Base-by-base conservation (phyloP, 2,113 vertebrate species). In the Channa maculata region DNA sequence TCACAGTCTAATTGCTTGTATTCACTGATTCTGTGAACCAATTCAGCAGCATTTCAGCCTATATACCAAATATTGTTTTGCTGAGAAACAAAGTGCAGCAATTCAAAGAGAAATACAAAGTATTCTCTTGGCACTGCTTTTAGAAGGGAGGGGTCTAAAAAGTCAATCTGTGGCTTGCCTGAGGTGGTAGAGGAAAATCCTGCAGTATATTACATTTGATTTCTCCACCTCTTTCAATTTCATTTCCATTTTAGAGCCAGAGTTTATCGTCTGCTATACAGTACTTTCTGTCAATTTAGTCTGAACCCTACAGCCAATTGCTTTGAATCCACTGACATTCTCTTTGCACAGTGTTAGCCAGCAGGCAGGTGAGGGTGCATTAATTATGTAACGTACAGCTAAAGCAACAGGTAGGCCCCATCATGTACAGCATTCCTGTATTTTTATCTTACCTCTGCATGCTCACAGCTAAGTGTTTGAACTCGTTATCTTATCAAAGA, bases 141-240 rank as follows among this genome's bases (percentile, higher is more conserved):
- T 24, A 24, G 24, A 24, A 24, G 24, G 24, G 24, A 24, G 24
- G 39, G 43, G 64, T 68, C 13, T 73, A 64, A 60, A 60, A 70
- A 71, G 49, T 69, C 64, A 48, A 77, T 66, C 45, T 63, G 53
- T 54, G 41, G 38, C 46, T 74, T 73, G 44, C 60, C 72, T 14
- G 46, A 50, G 34, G 57, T 48, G 57, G 51, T 38, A 8, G 10
- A 37, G 12, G 51, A 71, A 50, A 61, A 78, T 82, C 65, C 62
- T 64, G 11, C 48, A 63, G 69, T 53, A 69, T 46, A 75, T 65
- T 62, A 51, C 33, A 6, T 79, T 61, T 55, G 15, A 67, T 67
- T 68, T 84, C 34, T 58, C 46, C 41, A 34, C 9, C 58, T 69
- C 71, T 65, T 75, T 5, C 54, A 48, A 63, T 68, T 80, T 83